phyloP scores from a whole-genome alignment of 2,888 invertebrate genomes.

The Erpobdella octoculata region DNA sequence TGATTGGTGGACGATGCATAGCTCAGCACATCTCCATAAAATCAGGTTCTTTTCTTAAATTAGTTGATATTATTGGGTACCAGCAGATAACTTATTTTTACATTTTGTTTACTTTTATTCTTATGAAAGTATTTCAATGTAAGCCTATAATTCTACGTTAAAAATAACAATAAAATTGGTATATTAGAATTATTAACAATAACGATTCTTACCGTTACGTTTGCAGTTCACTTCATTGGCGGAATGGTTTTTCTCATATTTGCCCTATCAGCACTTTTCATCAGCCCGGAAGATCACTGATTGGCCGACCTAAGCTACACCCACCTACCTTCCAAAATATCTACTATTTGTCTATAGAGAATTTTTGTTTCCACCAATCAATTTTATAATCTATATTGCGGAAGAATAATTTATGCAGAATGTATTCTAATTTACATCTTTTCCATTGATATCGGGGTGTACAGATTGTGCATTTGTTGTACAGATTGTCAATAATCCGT shows the following conservation, averaged over 20 bases:
- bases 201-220: too few species aligned
- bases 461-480: too few species aligned
- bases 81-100: not conserved
- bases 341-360: not conserved
- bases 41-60: slow-evolving; percentile 64
- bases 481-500: too few species aligned
- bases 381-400: too few species aligned
- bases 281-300: slow-evolving; percentile 59
- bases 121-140: not conserved
- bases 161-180: not conserved
- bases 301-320: not conserved
- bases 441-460: too few species aligned
- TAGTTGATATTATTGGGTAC: not conserved
- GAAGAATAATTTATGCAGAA: too few species aligned
- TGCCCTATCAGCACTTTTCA: slow-evolving; percentile 80
- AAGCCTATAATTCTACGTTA: not conserved
- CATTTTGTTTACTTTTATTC: not conserved
- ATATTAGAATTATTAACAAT: too few species aligned
- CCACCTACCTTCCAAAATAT: not conserved
- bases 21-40: slow-evolving; percentile 93
- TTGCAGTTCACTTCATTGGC: slow-evolving; percentile 83
- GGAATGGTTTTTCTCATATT: slow-evolving; percentile 89
- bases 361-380: too few species aligned
- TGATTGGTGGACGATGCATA: slow-evolving; percentile 88
- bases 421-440: too few species aligned